A percentile compares a stretch with the other conserved stretches of the same genome.
phyloP scores from a whole-genome alignment of 2,113 vertebrate species.

The Cepphus grylle region DNA sequence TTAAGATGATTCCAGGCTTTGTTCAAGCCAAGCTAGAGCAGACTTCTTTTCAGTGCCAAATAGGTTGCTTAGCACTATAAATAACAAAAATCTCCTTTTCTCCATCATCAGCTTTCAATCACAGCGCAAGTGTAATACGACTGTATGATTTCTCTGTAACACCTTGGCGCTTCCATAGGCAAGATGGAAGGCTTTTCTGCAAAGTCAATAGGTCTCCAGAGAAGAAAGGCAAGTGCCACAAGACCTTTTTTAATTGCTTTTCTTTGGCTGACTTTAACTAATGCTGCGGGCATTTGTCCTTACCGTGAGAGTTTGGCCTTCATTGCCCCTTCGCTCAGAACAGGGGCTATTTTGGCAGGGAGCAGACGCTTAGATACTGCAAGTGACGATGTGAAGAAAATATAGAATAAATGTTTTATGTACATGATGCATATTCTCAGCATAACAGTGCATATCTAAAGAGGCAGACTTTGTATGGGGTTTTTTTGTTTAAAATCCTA shows the following conservation, averaged over 20 bases:
- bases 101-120: slow-evolving; percentile 5
- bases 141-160: neutral
- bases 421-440: neutral
- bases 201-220: slow-evolving; percentile 15
- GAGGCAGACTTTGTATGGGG: neutral
- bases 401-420: neutral
- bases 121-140: neutral
- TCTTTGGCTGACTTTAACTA: slow-evolving; percentile 29
- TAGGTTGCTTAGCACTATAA: neutral
- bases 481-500: neutral
- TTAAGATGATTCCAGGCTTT: neutral
- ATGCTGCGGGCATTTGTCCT: slow-evolving; percentile 37
- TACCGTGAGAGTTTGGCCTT: neutral
- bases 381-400: neutral
- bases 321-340: neutral
- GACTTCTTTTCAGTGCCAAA: neutral
- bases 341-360: neutral
- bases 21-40: neutral
- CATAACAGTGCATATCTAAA: neutral
- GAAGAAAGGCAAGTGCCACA: neutral
- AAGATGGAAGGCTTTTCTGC: neutral
- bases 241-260: slow-evolving; percentile 44
- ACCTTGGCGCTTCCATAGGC: neutral
- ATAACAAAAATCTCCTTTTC: slow-evolving; percentile 10
- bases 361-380: neutral